phyloP scores from a whole-genome alignment of 2,113 vertebrate genomes.

The Callospermophilus lateralis region DNA sequence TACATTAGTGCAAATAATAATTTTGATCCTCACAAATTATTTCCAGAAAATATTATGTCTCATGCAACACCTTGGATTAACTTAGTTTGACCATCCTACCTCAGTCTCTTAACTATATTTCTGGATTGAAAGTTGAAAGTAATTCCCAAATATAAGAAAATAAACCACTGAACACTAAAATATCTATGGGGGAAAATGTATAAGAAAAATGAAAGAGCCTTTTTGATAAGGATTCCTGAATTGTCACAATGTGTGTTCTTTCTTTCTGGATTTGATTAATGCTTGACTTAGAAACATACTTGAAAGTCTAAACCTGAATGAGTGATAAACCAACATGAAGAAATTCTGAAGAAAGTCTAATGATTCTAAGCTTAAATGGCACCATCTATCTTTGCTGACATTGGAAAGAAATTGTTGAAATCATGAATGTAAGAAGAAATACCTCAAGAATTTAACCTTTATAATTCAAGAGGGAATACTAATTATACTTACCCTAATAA shows the following conservation, averaged over 20 bases:
- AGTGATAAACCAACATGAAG: not conserved
- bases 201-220: not conserved
- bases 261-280: not conserved
- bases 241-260: not conserved
- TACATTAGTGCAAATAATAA: not conserved
- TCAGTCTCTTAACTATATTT: not conserved
- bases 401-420: constrained; percentile 22
- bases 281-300: not conserved
- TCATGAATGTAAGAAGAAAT: constrained; percentile 13
- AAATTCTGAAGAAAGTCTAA: not conserved
- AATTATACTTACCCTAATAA: not conserved
- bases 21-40: not conserved
- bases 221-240: not conserved
- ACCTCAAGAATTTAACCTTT: not conserved
- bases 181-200: not conserved
- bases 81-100: not conserved
- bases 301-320: not conserved
- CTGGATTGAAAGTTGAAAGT: not conserved
- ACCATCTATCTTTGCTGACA: not conserved
- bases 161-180: not conserved
- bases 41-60: not conserved
- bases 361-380: not conserved
- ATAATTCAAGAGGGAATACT: not conserved
- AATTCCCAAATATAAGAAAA: not conserved
- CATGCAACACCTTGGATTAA: not conserved